These are phyloP conservation scores for Acrobasis consociella DNA, from an alignment of 2,888 invertebrate species.

Conservation along the genomic window DNA sequence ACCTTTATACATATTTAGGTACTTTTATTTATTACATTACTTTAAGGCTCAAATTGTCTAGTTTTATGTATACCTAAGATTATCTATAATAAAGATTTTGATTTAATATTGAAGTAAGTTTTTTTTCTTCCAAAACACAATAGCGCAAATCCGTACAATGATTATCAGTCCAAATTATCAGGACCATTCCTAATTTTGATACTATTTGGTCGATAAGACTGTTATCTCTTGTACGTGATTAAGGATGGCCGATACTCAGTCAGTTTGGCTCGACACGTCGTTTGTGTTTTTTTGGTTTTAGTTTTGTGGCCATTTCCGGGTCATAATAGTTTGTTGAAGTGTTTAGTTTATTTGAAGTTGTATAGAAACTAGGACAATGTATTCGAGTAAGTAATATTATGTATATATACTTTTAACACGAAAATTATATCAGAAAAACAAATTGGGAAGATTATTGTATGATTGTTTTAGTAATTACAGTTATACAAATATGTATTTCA, in stretches of 20 bases:
- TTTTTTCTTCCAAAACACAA: neutral
- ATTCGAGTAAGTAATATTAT: neutral
- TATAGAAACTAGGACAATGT: neutral
- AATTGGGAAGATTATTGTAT: no score
- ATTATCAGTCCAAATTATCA: conserved; percentile 16
- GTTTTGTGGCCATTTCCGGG: neutral
- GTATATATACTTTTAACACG: neutral
- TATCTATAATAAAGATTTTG: no score
- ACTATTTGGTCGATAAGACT: conserved; percentile 12
- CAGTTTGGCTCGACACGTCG: neutral
- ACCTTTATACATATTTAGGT: no score
- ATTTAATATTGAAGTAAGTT: no score
- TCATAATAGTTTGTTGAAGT: neutral
- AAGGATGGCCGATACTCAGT: conserved; percentile 2
- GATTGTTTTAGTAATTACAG: no score
- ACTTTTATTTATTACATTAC: no score
- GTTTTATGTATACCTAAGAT: no score
- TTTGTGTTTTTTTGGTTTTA: neutral
- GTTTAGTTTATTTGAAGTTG: neutral
- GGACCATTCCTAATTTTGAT: conserved; percentile 13
- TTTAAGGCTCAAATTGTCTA: no score
- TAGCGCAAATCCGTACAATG: neutral
- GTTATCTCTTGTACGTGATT: conserved; percentile 17
- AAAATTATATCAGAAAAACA: neutral
- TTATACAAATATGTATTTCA: no score